Base-by-base conservation (phyloP, 1,140 invertebrate species). In the Prorops nasuta region DNA sequence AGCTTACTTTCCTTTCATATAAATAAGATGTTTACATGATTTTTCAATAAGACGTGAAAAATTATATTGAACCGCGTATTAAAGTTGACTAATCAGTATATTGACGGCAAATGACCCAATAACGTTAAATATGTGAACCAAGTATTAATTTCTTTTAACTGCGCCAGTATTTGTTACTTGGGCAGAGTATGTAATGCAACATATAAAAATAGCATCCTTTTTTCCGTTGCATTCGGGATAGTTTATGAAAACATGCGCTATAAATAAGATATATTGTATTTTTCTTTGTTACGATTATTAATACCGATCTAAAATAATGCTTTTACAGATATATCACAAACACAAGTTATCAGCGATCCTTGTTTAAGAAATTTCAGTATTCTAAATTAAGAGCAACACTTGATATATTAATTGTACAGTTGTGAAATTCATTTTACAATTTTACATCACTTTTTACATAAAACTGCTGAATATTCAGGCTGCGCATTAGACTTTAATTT, bases 151-250 rank as follows among this genome's bases (percentile, higher is more conserved):
- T 28, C 10, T 28, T 28, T 28, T 28, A 28, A 28, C 4, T 28
- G 10, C 10, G 24, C 10, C 4, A 54, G 48, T 62, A 57, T 56
- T 41, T 59, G 46, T 60, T 39, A 50, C 45, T 50, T 56, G 39
- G 46, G 58, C 50, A 39, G 54, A 61, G 53, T 46, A 54, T 50
- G 39, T 44, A 54, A 48, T 54, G 58, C 58, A 62, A 62, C 59
- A 62, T 62, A 60, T 62, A 62, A 62, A 62, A 62, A 62, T 62
- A 62, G 59, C 59, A 57, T 62, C 55, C 24, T 51, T 60, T 59
- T 42, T 57, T 62, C 58, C 58, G 60, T 60, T 62, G 59, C 59
- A 60, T 62, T 60, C 45, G 48, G 60, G 56, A 60, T 49, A 62
- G 58, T 57, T 62, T 50, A 53, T 45, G 44, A 20, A 60, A 62